phyloP scores from a whole-genome alignment of 2,113 vertebrate genomes.

The Trematomus loennbergii region DNA sequence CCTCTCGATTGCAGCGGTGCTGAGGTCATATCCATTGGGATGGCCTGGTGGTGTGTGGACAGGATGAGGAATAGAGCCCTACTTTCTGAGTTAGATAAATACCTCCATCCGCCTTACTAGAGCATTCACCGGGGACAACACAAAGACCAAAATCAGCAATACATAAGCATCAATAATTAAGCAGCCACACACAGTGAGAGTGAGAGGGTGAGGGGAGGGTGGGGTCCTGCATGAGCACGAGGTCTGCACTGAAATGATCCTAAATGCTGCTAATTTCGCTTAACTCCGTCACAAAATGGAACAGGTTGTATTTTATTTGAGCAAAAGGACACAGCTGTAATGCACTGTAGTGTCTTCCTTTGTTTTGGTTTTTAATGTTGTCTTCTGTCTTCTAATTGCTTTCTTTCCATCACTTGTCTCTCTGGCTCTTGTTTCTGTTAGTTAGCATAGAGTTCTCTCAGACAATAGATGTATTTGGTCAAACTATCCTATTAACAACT shows the following conservation, averaged over 20 bases:
- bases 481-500: constrained; percentile 57
- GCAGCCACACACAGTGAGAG: constrained; percentile 70
- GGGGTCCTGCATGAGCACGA: constrained; percentile 52
- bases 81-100: constrained; percentile 84
- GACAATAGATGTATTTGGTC: constrained; percentile 40
- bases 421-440: constrained; percentile 12
- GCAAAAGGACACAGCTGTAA: constrained; percentile 10
- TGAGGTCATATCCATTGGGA: constrained; percentile 85
- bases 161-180: constrained; percentile 88
- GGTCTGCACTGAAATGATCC: constrained; percentile 65
- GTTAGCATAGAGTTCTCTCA: constrained; percentile 40
- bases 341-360: neutral
- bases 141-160: constrained; percentile 86
- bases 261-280: constrained; percentile 66
- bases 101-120: constrained; percentile 71
- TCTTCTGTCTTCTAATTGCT: neutral
- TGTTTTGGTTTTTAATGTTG: constrained; percentile 13
- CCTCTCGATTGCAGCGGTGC: constrained; percentile 66
- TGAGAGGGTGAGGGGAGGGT: constrained; percentile 58
- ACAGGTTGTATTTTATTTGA: constrained; percentile 32
- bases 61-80: constrained; percentile 82
- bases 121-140: constrained; percentile 80
- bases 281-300: constrained; percentile 34
- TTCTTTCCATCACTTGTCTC: neutral
- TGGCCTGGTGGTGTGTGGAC: constrained; percentile 63